phyloP scores from a whole-genome alignment of 2,113 vertebrate genomes.

The Gadus chalcogrammus region DNA sequence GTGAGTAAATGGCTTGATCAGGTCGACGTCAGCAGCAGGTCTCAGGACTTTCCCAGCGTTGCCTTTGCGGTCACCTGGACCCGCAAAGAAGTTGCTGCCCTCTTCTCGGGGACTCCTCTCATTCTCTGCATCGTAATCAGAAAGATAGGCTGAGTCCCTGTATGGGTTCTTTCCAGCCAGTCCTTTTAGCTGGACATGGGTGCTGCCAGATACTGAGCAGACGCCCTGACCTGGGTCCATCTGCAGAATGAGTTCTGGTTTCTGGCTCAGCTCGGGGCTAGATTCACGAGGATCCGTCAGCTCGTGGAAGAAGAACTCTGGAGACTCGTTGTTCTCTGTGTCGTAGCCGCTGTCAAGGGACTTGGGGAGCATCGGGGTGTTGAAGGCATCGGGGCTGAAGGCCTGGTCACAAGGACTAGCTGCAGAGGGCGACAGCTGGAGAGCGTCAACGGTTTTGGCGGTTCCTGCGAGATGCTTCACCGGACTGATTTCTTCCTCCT shows the following conservation, averaged over 20 bases:
- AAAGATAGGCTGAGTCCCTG: slow-evolving; percentile 95
- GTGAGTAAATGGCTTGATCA: slow-evolving; percentile 33
- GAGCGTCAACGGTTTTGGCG: slow-evolving; percentile 73
- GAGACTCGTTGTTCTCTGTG: slow-evolving; percentile 95
- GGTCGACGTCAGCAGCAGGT: slow-evolving; percentile 20
- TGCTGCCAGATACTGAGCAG: slow-evolving; percentile 45
- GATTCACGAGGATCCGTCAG: slow-evolving; percentile 67
- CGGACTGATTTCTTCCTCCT: slow-evolving; percentile 63
- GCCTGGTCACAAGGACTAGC: slow-evolving; percentile 74
- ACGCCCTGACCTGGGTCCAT: slow-evolving; percentile 56
- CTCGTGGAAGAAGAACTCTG: slow-evolving; percentile 89
- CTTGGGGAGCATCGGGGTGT: slow-evolving; percentile 74
- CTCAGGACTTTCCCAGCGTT: slow-evolving; percentile 31
- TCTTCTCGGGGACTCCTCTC: slow-evolving; percentile 77
- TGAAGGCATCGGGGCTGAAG: slow-evolving; percentile 75
- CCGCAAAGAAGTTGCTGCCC: slow-evolving; percentile 58
- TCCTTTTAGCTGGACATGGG: slow-evolving; percentile 67
- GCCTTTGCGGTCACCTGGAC: slow-evolving; percentile 29
- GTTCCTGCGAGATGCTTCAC: slow-evolving; percentile 78
- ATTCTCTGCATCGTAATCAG: slow-evolving; percentile 85
- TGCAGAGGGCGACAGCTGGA: slow-evolving; percentile 76
- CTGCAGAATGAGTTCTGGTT: slow-evolving; percentile 63
- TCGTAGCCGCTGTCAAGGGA: slow-evolving; percentile 94
- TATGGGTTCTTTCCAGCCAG: slow-evolving; percentile 81
- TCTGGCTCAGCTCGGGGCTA: slow-evolving; percentile 44